Percentiles rank a stretch among this genome's conserved stretches.
Conservation (phyloP, 1,140 invertebrate genomes). For the Drosophila tristis region DNA sequence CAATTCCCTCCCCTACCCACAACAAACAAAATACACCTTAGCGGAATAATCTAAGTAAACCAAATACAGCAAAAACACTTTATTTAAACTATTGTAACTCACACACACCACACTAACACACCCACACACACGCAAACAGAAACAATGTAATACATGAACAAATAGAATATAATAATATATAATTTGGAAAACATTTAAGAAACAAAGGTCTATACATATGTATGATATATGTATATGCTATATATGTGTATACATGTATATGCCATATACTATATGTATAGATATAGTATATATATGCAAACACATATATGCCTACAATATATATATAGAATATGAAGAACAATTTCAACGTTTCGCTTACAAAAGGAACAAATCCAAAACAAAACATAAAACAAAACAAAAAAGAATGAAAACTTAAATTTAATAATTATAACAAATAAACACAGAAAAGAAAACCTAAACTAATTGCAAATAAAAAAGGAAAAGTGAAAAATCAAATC, state of each 20-base stretch:
- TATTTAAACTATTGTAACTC: constrained; percentile 24
- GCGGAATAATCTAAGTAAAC: constrained; percentile 48
- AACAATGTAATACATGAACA: not conserved
- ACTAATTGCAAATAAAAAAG: constrained; percentile 55
- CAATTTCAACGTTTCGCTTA: constrained; percentile 74
- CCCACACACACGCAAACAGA: constrained; percentile 20
- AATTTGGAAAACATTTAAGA: too few species aligned
- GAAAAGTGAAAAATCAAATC: constrained; percentile 19
- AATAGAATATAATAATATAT: too few species aligned
- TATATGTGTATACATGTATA: constrained; percentile 20
- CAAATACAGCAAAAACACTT: constrained; percentile 17
- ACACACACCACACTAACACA: constrained; percentile 15
- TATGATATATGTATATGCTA: constrained; percentile 47
- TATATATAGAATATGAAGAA: constrained; percentile 48
- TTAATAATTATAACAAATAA: constrained; percentile 40
- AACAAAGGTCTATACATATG: constrained; percentile 3
- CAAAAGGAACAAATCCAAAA: constrained; percentile 44
- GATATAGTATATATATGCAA: constrained; percentile 19
- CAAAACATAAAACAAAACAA: not conserved
- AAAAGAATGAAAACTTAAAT: constrained; percentile 41
- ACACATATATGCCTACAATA: constrained; percentile 27
- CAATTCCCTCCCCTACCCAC: constrained; percentile 4
- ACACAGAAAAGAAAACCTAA: constrained; percentile 42
- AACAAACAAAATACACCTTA: constrained; percentile 37
- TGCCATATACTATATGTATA: constrained; percentile 23